These are phyloP conservation scores for Gasterosteus aculeatus DNA, from an alignment of 2,113 vertebrate genomes.

Conservation along the genomic window DNA sequence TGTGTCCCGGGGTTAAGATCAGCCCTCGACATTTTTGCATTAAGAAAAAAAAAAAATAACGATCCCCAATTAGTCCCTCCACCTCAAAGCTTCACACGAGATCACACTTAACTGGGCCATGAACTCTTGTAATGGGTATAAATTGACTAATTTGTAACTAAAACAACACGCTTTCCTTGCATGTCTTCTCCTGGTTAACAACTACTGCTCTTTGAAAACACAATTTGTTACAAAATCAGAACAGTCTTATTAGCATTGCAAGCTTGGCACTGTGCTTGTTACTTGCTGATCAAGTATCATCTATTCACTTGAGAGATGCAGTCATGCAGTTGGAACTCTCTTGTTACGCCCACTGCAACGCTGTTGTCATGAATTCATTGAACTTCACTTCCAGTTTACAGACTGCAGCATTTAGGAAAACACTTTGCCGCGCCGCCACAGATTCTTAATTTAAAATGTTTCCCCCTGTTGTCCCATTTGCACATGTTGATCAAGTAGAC, in stretches of 20 bases:
- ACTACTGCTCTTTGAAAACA: slow-evolving; percentile 35
- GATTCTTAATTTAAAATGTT: neutral
- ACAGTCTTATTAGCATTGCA: neutral
- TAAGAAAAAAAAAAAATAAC: slow-evolving; percentile 69
- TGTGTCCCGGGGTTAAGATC: slow-evolving; percentile 58
- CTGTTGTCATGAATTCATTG: slow-evolving; percentile 14
- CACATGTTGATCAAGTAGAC: slow-evolving; percentile 9
- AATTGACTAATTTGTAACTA: slow-evolving; percentile 50
- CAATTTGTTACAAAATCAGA: slow-evolving; percentile 17
- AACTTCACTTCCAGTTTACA: slow-evolving; percentile 3
- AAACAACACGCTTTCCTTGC: slow-evolving; percentile 31
- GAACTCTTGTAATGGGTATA: slow-evolving; percentile 56
- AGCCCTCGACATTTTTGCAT: slow-evolving; percentile 51
- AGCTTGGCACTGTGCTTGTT: slow-evolving; percentile 12
- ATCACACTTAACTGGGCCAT: slow-evolving; percentile 61
- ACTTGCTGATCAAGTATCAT: slow-evolving; percentile 24
- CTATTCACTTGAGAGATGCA: slow-evolving; percentile 20
- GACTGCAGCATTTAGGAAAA: slow-evolving; percentile 16
- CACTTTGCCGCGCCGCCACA: neutral
- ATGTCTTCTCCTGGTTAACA: slow-evolving; percentile 34
- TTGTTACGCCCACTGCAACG: neutral
- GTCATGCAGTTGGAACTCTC: slow-evolving; percentile 12
- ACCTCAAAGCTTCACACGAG: slow-evolving; percentile 49
- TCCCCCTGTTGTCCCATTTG: neutral
- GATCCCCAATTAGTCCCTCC: slow-evolving; percentile 68